Conservation (phyloP, 2,888 invertebrate genomes). For the Phyllotreta cruciferae region DNA sequence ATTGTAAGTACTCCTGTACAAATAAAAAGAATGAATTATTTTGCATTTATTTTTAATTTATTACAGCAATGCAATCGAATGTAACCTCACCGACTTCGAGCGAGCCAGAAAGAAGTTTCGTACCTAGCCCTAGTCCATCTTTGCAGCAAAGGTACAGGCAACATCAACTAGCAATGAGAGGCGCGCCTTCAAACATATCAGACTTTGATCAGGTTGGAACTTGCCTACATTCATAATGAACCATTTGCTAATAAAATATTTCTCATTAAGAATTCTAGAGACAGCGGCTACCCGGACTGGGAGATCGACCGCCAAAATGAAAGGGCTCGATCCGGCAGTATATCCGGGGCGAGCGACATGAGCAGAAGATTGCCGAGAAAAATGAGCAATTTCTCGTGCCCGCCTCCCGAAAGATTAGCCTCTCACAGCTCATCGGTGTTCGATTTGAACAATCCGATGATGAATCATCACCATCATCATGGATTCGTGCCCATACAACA, state of each 20-base stretch:
- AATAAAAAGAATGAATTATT: not conserved
- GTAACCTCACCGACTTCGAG: slow-evolving; percentile 50
- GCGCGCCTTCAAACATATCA: slow-evolving; percentile 57
- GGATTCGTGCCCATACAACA: slow-evolving; percentile 65
- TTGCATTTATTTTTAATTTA: slow-evolving; percentile 13
- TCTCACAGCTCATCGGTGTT: slow-evolving; percentile 64
- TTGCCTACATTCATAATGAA: not conserved
- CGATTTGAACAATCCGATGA: slow-evolving; percentile 60
- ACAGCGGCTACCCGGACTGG: slow-evolving; percentile 61
- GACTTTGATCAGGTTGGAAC: slow-evolving; percentile 53
- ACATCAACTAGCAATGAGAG: slow-evolving; percentile 65
- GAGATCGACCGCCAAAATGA: slow-evolving; percentile 56
- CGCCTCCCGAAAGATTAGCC: slow-evolving; percentile 47
- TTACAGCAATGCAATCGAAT: slow-evolving; percentile 52
- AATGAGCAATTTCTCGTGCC: slow-evolving; percentile 55
- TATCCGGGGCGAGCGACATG: slow-evolving; percentile 55
- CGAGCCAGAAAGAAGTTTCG: slow-evolving; percentile 44
- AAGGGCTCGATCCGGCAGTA: slow-evolving; percentile 56
- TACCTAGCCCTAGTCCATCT: slow-evolving; percentile 55
- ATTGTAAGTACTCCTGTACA: slow-evolving; percentile 21
- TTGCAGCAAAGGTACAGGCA: slow-evolving; percentile 67
- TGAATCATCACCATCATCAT: slow-evolving; percentile 49
- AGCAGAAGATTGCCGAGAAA: slow-evolving; percentile 49
- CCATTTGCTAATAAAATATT: not conserved
- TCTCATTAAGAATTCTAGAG: slow-evolving; percentile 55